Conservation (phyloP, 2,113 vertebrate genomes). For the Tragelaphus scriptus region DNA sequence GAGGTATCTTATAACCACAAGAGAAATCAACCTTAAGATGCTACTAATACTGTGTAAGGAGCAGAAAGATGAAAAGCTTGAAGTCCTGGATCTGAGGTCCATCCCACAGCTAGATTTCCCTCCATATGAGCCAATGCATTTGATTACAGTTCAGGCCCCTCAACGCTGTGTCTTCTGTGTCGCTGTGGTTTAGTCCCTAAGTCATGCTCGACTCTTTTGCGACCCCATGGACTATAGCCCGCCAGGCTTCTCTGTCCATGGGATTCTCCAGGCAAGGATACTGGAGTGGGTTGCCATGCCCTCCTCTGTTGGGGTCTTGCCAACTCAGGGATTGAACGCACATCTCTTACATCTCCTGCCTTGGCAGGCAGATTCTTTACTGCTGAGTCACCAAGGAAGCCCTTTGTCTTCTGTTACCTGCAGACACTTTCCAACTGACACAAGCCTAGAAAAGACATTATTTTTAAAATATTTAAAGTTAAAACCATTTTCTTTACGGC, state of each 20-base stretch:
- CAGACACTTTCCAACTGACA: neutral
- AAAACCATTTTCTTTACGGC: neutral
- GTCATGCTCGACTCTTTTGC: rapidly evolving
- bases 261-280: neutral
- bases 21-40: neutral
- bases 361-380: neutral
- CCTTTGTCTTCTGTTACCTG: neutral
- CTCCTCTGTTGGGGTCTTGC: neutral
- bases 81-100: neutral
- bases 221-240: neutral
- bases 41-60: neutral
- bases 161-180: neutral
- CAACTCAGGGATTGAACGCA: neutral
- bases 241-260: neutral
- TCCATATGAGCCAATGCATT: neutral
- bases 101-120: neutral
- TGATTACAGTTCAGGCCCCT: neutral
- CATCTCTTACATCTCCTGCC: neutral
- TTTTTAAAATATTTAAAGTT: neutral
- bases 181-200: neutral
- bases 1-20: neutral
- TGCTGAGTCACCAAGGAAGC: neutral
- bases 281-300: neutral
- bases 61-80: neutral
- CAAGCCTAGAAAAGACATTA: neutral